These are phyloP conservation scores for Heterotilapia buettikoferi DNA, from an alignment of 2,113 vertebrate genomes.

Conservation along the genomic window DNA sequence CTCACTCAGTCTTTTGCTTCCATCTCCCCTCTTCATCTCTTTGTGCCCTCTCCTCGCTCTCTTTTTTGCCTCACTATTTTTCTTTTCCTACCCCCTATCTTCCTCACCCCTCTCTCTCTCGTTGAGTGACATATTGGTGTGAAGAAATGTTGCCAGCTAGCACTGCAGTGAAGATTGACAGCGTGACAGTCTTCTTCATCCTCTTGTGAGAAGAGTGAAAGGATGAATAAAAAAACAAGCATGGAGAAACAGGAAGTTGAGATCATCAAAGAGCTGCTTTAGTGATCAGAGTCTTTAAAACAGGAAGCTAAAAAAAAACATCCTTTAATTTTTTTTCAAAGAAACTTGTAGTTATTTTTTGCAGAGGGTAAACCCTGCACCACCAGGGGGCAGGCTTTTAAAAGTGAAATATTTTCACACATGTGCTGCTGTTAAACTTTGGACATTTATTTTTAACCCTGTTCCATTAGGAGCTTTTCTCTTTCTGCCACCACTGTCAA, in stretches of 20 bases:
- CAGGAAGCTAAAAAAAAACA: not conserved
- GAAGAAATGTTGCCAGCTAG: constrained; percentile 1
- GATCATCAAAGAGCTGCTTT: not conserved
- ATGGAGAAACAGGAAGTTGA: not conserved
- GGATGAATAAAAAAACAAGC: not conserved
- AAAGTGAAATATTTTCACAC: not conserved
- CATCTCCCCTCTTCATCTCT: not conserved
- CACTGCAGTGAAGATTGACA: not conserved
- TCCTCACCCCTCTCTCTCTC: not conserved
- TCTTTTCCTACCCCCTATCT: not conserved
- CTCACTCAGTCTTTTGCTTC: not conserved
- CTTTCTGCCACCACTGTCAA: not conserved
- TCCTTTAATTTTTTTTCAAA: not conserved
- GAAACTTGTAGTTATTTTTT: not conserved
- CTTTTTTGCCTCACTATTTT: not conserved
- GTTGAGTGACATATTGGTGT: constrained; percentile 20
- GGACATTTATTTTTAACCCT: not conserved
- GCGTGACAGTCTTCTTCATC: not conserved
- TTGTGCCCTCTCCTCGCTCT: not conserved
- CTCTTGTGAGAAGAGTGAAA: not conserved
- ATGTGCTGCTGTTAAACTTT: not conserved
- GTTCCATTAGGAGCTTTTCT: not conserved
- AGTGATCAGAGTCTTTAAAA: not conserved
- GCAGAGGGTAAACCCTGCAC: not conserved
- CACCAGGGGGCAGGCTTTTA: not conserved